phyloP scores from a whole-genome alignment of 2,113 vertebrate genomes.

The Tinamus guttatus region DNA sequence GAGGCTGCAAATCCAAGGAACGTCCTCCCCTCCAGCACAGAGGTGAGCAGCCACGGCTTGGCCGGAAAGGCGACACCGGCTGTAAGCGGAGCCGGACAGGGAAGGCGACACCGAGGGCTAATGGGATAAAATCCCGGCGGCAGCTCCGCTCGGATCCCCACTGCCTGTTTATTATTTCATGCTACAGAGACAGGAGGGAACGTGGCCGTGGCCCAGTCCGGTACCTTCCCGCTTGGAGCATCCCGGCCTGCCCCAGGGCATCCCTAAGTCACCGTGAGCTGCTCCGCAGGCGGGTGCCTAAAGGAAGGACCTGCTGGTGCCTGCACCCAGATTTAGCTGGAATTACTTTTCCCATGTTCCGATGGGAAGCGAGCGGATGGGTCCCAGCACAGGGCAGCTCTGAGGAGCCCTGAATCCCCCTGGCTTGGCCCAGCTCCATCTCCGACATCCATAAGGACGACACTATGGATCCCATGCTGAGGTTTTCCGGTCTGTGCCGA shows the following conservation, averaged over 20 bases:
- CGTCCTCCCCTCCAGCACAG: background rate
- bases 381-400: no score
- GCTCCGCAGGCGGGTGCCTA: no score
- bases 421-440: fast-evolving
- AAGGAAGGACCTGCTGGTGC: no score
- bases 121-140: background rate
- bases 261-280: fast-evolving
- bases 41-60: background rate
- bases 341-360: no score
- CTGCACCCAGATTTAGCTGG: no score
- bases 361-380: no score
- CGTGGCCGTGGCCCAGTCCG: fast-evolving
- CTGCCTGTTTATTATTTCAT: background rate
- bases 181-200: background rate
- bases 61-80: background rate
- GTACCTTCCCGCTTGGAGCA: background rate
- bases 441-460: background rate
- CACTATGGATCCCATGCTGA: fast-evolving
- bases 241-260: background rate
- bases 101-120: conserved; percentile 6
- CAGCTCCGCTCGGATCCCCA: background rate
- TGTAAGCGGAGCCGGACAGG: background rate
- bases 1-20: background rate
- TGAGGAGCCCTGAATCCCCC: background rate
- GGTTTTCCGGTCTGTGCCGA: fast-evolving